Evolutionary conservation across 2,113 vertebrate species (phyloP), one percentile per base, ranked within the genome.

Genomic region (Serinus canaria): DNA sequence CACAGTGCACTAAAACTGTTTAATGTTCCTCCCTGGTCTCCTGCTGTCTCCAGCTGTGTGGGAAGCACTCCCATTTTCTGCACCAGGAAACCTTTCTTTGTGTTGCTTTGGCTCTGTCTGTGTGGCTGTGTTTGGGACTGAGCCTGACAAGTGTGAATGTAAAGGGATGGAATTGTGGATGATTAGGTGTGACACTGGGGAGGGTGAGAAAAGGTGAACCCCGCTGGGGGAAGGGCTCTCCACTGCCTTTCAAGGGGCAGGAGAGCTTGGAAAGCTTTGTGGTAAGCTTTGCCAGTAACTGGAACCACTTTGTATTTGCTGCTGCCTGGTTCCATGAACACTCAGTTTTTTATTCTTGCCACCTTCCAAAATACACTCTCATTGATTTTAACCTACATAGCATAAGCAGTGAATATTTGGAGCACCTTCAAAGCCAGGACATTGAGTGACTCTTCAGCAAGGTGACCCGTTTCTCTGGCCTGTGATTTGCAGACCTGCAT

Each of bases 351-450:
- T 85, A 49, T 74, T 93, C 47, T 75, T 91, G 28, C 25, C 59
- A 56, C 21, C 62, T 95, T 96, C n/a, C 46, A 82, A 77, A 92
- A 64, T 62, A 44, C 9, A 3, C 53, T 39, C 10, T 47, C 24
- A 9, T 73, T 79, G 62, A 41, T 52, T 93, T 88, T 94, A 95
- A 86, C 92, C 68, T 94, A 92, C 62, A 87, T 81, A 89, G 30
- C 0, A 0, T 75, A 78, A 91, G 80, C 0, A 0, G 18, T 43
- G 76, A 80, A 23, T 84, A 82, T 93, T 86, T 90, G 90, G 92
- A 95, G 33, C 72, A 64, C 33, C 56, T 87, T 90, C 69, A 58
- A 79, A 94, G 73, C 47, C 85, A 66, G 64, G 24, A 53, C 2
- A 0, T 52, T 18, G 76, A 59, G 78, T 88, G 78, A 88, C 81